Evolutionary conservation across 2,888 invertebrate species (phyloP), one percentile per base, ranked within the genome.

Genomic region (Sympetrum striolatum): DNA sequence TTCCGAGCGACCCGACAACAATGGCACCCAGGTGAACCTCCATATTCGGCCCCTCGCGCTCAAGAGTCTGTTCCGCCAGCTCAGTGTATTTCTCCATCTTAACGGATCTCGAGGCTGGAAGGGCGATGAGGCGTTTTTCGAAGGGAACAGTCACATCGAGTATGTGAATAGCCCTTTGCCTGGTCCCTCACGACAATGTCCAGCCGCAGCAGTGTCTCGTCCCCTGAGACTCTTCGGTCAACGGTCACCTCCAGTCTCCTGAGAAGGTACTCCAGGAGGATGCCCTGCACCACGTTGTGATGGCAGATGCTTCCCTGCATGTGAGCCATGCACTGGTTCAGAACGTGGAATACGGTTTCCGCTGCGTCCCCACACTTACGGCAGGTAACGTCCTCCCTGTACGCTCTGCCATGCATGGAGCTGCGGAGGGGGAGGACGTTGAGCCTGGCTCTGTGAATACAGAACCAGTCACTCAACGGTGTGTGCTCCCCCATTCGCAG

Each of bases 301-400:
- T 93, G 91, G 0, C 44, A 58, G 90, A 92, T 92, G 90, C 92
- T 91, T 0, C 93, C 93, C 0, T 91, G 92, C 0, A 93, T 92
- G 90, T 93, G 92, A 0, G 90, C 44, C 2, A 91, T 91, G 90
- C 93, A 94, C 92, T 93, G 93, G 90, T 92, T 92, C 8, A 93
- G 90, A 31, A 94, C 93, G 80, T 93, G 93, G 0, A 93, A 93
- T 25, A 94, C 91, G 5, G 93, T 93, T 90, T 94, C 93, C 5
- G 91, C 90, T 0, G 22, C 64, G 2, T 91, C 90, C 0, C 92
- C 92, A 91, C 93, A 93, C 1, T 91, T 91, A 81, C 93, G 91
- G 91, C 93, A 93, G 0, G 92, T 86, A 58, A 92, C 91, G 79
- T 93, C 93, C 4, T 91, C 91, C 58, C 81, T 48, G 15, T 91